Percentiles rank a stretch among this genome's conserved stretches.
phyloP scores from a whole-genome alignment of 2,113 vertebrate species.

The Ammodytes marinus region DNA sequence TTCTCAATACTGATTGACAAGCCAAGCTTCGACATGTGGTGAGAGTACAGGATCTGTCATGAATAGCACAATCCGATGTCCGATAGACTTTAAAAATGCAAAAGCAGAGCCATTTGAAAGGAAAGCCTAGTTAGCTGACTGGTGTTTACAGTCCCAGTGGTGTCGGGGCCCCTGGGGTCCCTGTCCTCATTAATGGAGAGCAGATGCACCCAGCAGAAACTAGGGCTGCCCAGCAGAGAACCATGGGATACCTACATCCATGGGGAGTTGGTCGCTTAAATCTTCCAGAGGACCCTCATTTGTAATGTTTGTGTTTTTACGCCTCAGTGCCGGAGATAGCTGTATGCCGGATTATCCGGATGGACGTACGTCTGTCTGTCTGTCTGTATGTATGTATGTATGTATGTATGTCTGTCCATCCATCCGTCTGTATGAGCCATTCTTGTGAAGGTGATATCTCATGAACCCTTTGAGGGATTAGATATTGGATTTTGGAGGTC shows the following conservation, averaged over 20 bases:
- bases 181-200: slow-evolving; percentile 50
- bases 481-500: no score
- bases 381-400: no score
- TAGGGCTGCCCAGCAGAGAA: slow-evolving; percentile 47
- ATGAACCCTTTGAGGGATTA: no score
- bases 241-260: slow-evolving; percentile 59
- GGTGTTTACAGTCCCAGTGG: slow-evolving; percentile 58
- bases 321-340: no score
- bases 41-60: neutral
- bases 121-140: slow-evolving; percentile 4
- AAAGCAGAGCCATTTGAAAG: neutral
- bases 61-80: neutral
- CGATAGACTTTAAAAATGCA: neutral
- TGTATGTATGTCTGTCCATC: no score
- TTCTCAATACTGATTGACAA: slow-evolving; percentile 38
- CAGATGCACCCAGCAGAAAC: slow-evolving; percentile 78
- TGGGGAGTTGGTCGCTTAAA: neutral
- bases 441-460: no score
- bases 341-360: no score
- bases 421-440: no score
- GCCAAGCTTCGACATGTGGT: neutral
- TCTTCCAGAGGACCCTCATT: neutral
- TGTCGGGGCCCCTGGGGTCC: slow-evolving; percentile 46
- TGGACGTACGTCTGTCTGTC: no score
- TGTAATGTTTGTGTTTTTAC: neutral